Base-by-base conservation (phyloP, 2,113 vertebrate species). In the Anhinga anhinga region DNA sequence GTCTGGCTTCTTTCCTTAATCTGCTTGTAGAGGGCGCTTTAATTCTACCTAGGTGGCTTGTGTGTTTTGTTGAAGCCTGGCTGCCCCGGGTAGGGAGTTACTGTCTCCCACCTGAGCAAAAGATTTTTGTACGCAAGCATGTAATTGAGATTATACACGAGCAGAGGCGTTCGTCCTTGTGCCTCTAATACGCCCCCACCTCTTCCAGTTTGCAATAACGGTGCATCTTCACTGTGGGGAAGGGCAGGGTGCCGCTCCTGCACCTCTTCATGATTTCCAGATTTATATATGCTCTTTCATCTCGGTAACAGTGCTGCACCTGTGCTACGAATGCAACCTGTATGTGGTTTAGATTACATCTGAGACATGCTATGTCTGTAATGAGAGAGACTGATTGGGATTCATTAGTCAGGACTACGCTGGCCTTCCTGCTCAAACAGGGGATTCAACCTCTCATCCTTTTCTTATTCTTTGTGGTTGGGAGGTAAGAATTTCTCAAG, bases 131-230 rank as follows among this genome's bases (percentile, higher is more conserved):
- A 18, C 50, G 17, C 15, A 30, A 59, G 27, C 26, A 2, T 22
- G 30, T 21, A 25, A 36, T 7, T 53, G 53, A 62, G 53, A 17
- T 70, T 23, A 30, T 26, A 40, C 11, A 16, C 11, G 40, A 55
- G 26, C 34, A 59, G 23, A 73, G 22, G 7, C 8, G 4, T 67
- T 71, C n/a, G 38, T 66, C 13, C 3, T 11, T 18, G 21, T 3
- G 3, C 38, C 27, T 34, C 22, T 26, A 6, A 11, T 9, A 5
- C 0, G 1, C 5, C 17, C 22, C 30, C 14, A 40, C 16, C 42
- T 22, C 20, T 23, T 21, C 19, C 34, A 10, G 44, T 34, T 13
- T 26, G 40, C 65, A 30, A 0, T 10, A 23, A 14, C 0, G 6
- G 26, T 4, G 17, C 15, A 1, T 40, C 40, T 11, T 36, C 62